phyloP scores from a whole-genome alignment of 2,797 vertebrate genomes.

The Mus spretus region DNA sequence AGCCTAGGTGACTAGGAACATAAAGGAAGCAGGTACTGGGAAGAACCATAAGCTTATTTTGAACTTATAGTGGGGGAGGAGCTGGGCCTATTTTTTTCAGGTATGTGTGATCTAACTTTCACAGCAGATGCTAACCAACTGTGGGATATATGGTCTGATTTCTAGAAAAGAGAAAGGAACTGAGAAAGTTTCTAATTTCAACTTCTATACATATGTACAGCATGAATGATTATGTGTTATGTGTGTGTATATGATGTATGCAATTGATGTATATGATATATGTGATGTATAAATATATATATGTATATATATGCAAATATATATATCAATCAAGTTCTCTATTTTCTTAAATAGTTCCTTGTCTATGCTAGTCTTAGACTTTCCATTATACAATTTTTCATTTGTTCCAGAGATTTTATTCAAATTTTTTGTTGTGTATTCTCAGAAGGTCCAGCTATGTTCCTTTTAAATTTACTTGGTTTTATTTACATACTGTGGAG shows the following conservation, averaged over 20 bases:
- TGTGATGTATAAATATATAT: too few species aligned
- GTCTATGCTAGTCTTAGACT: neutral
- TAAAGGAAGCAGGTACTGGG: neutral
- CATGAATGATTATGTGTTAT: neutral
- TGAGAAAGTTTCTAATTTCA: neutral
- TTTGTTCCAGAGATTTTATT: constrained; percentile 13
- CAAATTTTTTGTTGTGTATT: neutral
- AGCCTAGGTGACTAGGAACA: neutral
- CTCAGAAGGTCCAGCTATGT: neutral
- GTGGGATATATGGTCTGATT: neutral
- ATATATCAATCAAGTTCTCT: too few species aligned
- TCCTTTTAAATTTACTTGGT: constrained; percentile 38
- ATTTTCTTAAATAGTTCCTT: constrained; percentile 26
- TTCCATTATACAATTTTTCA: neutral
- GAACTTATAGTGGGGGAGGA: neutral
- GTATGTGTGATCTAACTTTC: neutral
- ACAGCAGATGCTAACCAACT: neutral
- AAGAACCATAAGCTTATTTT: neutral
- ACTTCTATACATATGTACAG: neutral
- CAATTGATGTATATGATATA: too few species aligned
- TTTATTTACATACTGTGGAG: neutral
- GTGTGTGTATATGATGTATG: neutral
- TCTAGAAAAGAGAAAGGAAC: neutral
- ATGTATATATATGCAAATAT: too few species aligned
- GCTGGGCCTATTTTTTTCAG: neutral